Evolutionary conservation across 2,113 vertebrate species (phyloP).

Genomic region (Cyprinus carpio): DNA sequence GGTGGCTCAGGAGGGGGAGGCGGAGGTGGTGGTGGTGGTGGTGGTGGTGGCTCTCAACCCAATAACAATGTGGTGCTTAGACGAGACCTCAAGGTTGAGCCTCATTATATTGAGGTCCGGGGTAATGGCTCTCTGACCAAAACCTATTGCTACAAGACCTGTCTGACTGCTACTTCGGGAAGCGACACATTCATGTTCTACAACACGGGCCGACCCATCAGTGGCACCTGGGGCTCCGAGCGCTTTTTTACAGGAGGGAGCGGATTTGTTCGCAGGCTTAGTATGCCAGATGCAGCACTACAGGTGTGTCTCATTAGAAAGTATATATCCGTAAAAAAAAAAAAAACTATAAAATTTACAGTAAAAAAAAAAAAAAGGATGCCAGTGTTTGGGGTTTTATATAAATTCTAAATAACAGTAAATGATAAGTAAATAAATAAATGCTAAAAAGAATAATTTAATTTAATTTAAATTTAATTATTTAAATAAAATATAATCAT

Average conservation of each 20-base stretch:
- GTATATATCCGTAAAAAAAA: not conserved
- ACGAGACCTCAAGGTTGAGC: conserved; percentile 90
- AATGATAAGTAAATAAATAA: not conserved
- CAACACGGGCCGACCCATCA: conserved; percentile 91
- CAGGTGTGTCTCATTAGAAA: conserved; percentile 67
- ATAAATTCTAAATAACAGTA: not conserved
- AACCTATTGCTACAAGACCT: conserved; percentile 98
- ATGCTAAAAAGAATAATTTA: no score
- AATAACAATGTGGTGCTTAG: conserved; percentile 91
- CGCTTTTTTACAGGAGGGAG: conserved; percentile 91
- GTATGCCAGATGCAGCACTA: conserved; percentile 81
- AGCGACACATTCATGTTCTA: conserved; percentile 99
- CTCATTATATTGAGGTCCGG: conserved; percentile 94
- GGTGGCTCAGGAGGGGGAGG: conserved; percentile 72
- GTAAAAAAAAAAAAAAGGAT: not conserved
- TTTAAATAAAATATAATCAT: no score
- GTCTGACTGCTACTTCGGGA: conserved; percentile 91
- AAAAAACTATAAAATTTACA: not conserved
- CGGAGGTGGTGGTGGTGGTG: conserved; percentile 16
- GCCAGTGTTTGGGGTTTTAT: not conserved
- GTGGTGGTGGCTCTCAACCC: conserved; percentile 75
- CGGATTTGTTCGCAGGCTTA: conserved; percentile 89
- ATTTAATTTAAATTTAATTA: no score
- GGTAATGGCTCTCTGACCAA: conserved; percentile 96
- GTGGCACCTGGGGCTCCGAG: conserved; percentile 86